Conservation (phyloP, 2,113 vertebrate species). For the Mesitornis unicolor region DNA sequence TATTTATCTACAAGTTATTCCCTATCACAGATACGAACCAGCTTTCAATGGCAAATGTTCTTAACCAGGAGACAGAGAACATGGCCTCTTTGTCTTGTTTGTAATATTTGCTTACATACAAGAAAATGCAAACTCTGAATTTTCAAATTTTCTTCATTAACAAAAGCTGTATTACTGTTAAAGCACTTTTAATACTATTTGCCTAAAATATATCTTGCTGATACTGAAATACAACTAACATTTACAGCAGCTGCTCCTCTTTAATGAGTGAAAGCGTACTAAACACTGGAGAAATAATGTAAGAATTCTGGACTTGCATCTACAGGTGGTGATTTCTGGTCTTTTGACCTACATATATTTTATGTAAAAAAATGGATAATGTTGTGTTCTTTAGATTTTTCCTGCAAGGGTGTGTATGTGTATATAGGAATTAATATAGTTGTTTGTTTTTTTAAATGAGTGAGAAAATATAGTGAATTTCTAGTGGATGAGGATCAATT, state of each 20-base stretch:
- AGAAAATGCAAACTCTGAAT: background rate
- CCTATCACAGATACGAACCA: background rate
- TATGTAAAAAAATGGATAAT: background rate
- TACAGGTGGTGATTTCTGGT: background rate
- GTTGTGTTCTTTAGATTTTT: background rate
- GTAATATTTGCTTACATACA: background rate
- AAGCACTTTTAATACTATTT: background rate
- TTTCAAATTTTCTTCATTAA: background rate
- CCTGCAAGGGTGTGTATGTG: rapidly evolving
- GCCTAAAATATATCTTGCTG: background rate
- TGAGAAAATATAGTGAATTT: background rate
- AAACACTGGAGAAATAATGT: background rate
- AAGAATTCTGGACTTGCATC: background rate
- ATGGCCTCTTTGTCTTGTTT: background rate
- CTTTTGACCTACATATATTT: background rate
- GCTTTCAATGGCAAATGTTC: background rate
- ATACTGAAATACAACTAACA: background rate
- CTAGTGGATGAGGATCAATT: background rate
- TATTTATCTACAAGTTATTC: background rate
- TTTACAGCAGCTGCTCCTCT: background rate
- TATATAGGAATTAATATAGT: background rate
- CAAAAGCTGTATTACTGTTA: background rate
- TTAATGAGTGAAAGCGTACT: background rate
- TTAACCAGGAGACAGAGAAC: background rate
- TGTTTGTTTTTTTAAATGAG: background rate